Evolutionary conservation across 1,140 invertebrate species (phyloP).

Genomic region (Mycetomoellerius zeteki): DNA sequence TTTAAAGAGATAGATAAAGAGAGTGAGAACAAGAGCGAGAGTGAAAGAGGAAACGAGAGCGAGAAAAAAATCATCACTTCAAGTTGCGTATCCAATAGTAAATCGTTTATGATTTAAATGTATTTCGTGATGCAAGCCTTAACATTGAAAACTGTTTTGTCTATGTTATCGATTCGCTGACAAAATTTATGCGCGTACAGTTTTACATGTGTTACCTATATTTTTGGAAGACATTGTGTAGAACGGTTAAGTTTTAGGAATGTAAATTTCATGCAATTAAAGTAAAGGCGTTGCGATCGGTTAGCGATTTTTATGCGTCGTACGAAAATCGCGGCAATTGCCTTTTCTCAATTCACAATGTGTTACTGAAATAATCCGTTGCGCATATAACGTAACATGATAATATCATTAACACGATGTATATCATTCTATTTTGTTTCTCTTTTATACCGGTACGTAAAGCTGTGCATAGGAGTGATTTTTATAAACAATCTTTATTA

Average conservation of each 20-base stretch:
- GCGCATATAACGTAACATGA: conserved; percentile 57
- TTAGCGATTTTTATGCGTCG: not conserved
- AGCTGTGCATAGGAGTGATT: conserved; percentile 62
- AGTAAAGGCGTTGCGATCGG: not conserved
- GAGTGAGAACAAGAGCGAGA: not conserved
- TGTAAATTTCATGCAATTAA: not conserved
- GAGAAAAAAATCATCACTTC: conserved; percentile 17
- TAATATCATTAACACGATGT: not conserved
- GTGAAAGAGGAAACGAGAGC: not conserved
- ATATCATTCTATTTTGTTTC: conserved; percentile 77
- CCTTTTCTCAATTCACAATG: conserved; percentile 22
- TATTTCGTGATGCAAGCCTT: conserved; percentile 65
- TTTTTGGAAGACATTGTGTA: not conserved
- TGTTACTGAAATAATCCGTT: conserved; percentile 51
- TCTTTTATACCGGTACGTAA: conserved; percentile 72
- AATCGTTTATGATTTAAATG: conserved; percentile 63
- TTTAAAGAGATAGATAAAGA: not conserved
- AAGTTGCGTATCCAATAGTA: conserved; percentile 45
- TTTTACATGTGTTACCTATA: not conserved
- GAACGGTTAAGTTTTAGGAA: conserved; percentile 4
- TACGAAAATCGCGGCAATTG: conserved; percentile 14
- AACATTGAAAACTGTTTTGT: conserved; percentile 30
- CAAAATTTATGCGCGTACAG: conserved; percentile 4
- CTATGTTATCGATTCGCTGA: not conserved
- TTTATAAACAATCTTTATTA: conserved; percentile 74